Percentiles rank a stretch among this genome's conserved stretches.
Conservation (phyloP, 2,113 vertebrate species). For the Serilophus lunatus region DNA sequence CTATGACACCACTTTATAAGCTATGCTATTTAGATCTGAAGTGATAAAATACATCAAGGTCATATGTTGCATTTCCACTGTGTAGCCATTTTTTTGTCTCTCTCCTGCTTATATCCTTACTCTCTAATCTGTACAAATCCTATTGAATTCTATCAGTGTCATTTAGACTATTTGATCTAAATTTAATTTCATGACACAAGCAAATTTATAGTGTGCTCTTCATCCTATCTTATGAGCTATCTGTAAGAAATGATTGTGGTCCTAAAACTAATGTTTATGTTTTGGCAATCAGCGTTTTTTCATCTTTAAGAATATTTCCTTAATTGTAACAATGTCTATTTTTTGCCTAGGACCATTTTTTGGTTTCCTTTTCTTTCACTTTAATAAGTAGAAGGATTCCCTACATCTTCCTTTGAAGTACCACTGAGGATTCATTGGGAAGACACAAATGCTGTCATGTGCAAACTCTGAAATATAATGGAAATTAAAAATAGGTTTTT, state of each 20-base stretch:
- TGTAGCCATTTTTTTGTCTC: background rate
- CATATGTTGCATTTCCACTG: background rate
- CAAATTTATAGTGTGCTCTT: background rate
- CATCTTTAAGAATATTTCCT: background rate
- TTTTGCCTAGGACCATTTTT: background rate
- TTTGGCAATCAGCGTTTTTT: background rate
- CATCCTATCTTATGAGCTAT: background rate
- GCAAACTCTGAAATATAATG: background rate
- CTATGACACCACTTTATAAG: background rate
- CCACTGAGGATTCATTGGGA: background rate
- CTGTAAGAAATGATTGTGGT: background rate
- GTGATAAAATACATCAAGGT: background rate
- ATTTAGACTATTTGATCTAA: slow-evolving; percentile 23
- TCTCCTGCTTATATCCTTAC: background rate
- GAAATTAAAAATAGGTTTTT: background rate
- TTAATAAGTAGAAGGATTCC: background rate
- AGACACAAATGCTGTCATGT: background rate
- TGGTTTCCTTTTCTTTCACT: background rate
- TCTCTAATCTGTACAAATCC: slow-evolving; percentile 30
- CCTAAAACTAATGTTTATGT: background rate
- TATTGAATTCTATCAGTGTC: background rate
- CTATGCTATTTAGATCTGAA: background rate
- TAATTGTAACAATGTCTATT: background rate
- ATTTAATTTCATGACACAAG: background rate
- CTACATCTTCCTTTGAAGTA: background rate